Percentiles rank a stretch among this genome's conserved stretches.
Conservation (phyloP, 2,888 invertebrate genomes). For the Temnothorax rugatulus region DNA sequence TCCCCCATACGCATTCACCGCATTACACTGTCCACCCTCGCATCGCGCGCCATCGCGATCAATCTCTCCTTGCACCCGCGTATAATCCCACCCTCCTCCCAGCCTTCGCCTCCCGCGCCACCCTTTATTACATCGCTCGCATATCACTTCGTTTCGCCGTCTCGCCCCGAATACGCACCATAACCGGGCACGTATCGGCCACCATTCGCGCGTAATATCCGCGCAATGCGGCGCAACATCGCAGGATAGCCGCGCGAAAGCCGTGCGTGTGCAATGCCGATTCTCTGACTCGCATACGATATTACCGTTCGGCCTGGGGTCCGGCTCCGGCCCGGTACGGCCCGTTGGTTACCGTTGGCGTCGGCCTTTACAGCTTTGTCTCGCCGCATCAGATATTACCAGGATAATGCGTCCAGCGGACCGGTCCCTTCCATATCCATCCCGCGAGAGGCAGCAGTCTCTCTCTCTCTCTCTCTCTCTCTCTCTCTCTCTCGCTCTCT, state of each 20-base stretch:
- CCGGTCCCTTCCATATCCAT: slow-evolving; percentile 62
- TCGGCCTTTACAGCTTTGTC: slow-evolving; percentile 72
- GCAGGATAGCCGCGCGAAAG: slow-evolving; percentile 5
- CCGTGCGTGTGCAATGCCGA: slow-evolving; percentile 41
- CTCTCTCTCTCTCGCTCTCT: background rate
- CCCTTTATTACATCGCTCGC: slow-evolving; percentile 57
- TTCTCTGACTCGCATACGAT: slow-evolving; percentile 69
- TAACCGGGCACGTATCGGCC: slow-evolving; percentile 49
- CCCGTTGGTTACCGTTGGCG: slow-evolving; percentile 49
- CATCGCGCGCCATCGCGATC: slow-evolving; percentile 41
- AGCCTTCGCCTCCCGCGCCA: slow-evolving; percentile 1
- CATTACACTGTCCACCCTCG: slow-evolving; percentile 52
- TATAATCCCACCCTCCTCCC: slow-evolving; percentile 55
- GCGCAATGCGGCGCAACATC: slow-evolving; percentile 3
- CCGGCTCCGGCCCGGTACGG: slow-evolving; percentile 5
- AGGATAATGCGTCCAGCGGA: slow-evolving; percentile 68
- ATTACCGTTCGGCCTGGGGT: slow-evolving; percentile 59
- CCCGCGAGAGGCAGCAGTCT: slow-evolving; percentile 47
- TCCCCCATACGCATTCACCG: slow-evolving; percentile 33
- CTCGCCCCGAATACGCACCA: slow-evolving; percentile 41
- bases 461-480: slow-evolving; percentile 4
- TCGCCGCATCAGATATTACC: slow-evolving; percentile 74
- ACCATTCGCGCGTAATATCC: slow-evolving; percentile 36
- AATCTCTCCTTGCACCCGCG: slow-evolving; percentile 51
- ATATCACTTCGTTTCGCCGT: slow-evolving; percentile 55